A percentile compares a stretch with the other conserved stretches of the same genome.
Evolutionary conservation across 1,140 invertebrate species (phyloP).

Genomic region (Lepidurus arcticus): DNA sequence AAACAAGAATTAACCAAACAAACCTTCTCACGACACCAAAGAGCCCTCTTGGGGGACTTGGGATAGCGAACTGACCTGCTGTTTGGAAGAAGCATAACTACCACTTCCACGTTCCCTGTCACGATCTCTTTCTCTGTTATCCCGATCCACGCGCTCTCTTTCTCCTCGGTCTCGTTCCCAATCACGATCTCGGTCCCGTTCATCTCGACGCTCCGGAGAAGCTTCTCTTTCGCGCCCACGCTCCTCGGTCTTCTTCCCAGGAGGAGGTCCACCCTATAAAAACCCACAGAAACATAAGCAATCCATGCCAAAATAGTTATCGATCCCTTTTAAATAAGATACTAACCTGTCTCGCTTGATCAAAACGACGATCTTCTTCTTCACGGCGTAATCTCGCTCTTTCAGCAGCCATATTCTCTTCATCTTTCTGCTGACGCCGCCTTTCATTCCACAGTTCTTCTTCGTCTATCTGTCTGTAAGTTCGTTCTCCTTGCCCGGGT

Average conservation of each 20-base stretch:
- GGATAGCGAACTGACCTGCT: constrained; percentile 27
- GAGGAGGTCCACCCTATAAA: neutral
- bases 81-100: constrained; percentile 36
- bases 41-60: too few species aligned
- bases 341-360: constrained; percentile 43
- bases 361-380: constrained; percentile 71
- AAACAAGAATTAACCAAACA: neutral
- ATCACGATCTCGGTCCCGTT: constrained; percentile 32
- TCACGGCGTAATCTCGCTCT: constrained; percentile 62
- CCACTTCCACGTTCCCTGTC: constrained; percentile 35
- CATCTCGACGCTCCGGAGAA: constrained; percentile 22
- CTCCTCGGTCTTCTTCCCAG: constrained; percentile 8
- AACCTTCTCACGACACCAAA: neutral
- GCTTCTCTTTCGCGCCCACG: constrained; percentile 24
- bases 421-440: constrained; percentile 56
- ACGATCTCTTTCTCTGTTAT: constrained; percentile 32
- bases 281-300: neutral
- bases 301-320: too few species aligned
- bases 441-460: constrained; percentile 67
- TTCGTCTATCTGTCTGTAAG: constrained; percentile 50
- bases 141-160: constrained; percentile 29
- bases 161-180: constrained; percentile 33
- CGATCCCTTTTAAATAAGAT: neutral
- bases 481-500: constrained; percentile 25
- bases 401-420: constrained; percentile 64